phyloP scores from a whole-genome alignment of 2,113 vertebrate species.

The Dunckerocampus dactyliophorus region DNA sequence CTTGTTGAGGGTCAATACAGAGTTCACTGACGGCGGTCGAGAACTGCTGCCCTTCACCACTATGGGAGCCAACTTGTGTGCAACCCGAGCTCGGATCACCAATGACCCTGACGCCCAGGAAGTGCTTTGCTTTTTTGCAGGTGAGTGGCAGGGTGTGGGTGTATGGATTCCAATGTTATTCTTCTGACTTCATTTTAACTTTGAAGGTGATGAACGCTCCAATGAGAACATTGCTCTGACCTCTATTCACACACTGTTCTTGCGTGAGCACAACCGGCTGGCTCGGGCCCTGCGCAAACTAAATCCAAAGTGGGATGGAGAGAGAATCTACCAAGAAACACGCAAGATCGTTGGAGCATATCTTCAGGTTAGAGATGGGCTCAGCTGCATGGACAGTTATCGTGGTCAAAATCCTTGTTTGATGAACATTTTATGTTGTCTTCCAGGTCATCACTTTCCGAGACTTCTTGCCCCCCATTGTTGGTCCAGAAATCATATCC shows the following conservation, averaged over 20 bases:
- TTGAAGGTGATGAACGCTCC: slow-evolving; percentile 62
- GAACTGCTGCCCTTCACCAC: slow-evolving; percentile 67
- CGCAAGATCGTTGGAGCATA: slow-evolving; percentile 72
- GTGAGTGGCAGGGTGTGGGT: slow-evolving; percentile 42
- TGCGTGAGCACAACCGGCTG: slow-evolving; percentile 77
- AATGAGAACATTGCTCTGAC: slow-evolving; percentile 65
- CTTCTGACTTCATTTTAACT: not conserved
- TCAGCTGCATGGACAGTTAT: not conserved
- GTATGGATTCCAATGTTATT: not conserved
- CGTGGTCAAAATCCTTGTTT: not conserved
- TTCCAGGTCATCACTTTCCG: slow-evolving; percentile 81
- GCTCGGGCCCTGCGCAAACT: slow-evolving; percentile 47
- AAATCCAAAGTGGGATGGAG: slow-evolving; percentile 70
- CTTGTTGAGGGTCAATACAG: slow-evolving; percentile 61
- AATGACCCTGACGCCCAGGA: slow-evolving; percentile 30
- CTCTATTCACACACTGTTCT: slow-evolving; percentile 63
- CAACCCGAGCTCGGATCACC: slow-evolving; percentile 47
- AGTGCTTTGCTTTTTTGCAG: slow-evolving; percentile 68
- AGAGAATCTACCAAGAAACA: slow-evolving; percentile 69
- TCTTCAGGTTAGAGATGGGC: slow-evolving; percentile 55
- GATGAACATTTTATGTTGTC: not conserved
- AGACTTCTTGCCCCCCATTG: slow-evolving; percentile 76
- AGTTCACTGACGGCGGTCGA: slow-evolving; percentile 51
- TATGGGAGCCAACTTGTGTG: slow-evolving; percentile 45
- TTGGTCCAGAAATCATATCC: slow-evolving; percentile 51